Evolutionary conservation across 37 sponge, comb jelly and placozoan genomes (phyloP), one percentile per base, ranked within the genome.

Genomic region (Geodia barretti): DNA sequence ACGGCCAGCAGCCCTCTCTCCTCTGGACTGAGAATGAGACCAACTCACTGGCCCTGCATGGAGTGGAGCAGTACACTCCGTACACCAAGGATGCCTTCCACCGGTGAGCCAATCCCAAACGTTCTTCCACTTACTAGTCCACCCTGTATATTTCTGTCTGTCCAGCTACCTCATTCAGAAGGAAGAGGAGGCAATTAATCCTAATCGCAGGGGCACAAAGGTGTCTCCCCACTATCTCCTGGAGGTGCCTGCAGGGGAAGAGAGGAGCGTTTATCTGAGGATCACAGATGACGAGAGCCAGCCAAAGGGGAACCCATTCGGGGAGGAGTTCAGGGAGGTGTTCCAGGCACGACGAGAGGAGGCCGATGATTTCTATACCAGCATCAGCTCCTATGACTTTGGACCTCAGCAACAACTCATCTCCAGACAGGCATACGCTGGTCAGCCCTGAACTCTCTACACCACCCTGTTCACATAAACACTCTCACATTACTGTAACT

Each of bases 11-110:
- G 41, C 94, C 95, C 11, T 72, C 80, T 5, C 73, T 97, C 30
- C 91, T 97, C 19, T 97, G 95, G 88, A 97, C 97, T 2, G 97
- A 97, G 84, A 97, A 97, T 64, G 97, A 97, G 70, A 94, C 92
- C 61, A 97, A 97, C 82, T 84, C 89, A 0, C 60, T 61, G 75
- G 26, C 76, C 20, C 88, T 95, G 28, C 89, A 73, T 39, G 72
- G 75, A 0, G 31, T 89, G 11, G 91, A 89, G 24, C 78, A 88
- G 68, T 92, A 94, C 78, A 92, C 95, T 2, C 47, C 78, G 0
- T 92, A 94, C 80, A 77, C 74, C 33, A 97, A 94, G 74, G 97
- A 97, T 73, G 97, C 97, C 71, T 97, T 97, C 85, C 90, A 97
- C 60, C 80, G 96, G 79, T 88, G 47, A 30, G 71, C 19, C 60